A percentile compares a stretch with the other conserved stretches of the same genome.
Evolutionary conservation across 2,888 invertebrate species (phyloP).

Genomic region (Tenthredo scrophulariae): DNA sequence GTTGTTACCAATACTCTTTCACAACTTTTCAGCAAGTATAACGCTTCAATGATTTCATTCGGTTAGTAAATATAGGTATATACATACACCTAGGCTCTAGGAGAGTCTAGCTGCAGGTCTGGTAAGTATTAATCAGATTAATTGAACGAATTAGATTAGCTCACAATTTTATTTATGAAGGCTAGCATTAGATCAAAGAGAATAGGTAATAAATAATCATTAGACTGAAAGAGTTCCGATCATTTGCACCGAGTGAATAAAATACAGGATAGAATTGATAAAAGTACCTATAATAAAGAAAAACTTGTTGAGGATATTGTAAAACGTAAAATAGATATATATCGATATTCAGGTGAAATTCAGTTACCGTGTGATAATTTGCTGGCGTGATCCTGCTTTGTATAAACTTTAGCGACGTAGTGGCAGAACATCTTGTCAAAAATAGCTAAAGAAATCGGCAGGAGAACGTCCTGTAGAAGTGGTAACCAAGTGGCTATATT

Average conservation of each 20-base stretch:
- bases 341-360: background rate
- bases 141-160: constrained; percentile 3
- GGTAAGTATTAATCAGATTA: constrained; percentile 10
- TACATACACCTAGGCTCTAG: background rate
- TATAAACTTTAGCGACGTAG: constrained; percentile 81
- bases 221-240: background rate
- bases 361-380: constrained; percentile 71
- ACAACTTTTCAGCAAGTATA: constrained; percentile 17
- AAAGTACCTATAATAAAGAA: background rate
- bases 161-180: background rate
- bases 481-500: constrained; percentile 81
- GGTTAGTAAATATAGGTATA: constrained; percentile 29
- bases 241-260: background rate
- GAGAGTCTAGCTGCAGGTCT: background rate
- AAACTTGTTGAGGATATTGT: background rate
- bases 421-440: constrained; percentile 81
- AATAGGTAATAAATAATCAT: background rate
- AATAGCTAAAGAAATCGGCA: constrained; percentile 81
- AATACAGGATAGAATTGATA: background rate
- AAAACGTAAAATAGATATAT: background rate
- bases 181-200: background rate
- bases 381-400: constrained; percentile 72
- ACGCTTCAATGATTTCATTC: constrained; percentile 27
- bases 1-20: constrained; percentile 23
- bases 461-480: constrained; percentile 80